phyloP scores from a whole-genome alignment of 1,140 invertebrate species.

The Anastrepha ludens region DNA sequence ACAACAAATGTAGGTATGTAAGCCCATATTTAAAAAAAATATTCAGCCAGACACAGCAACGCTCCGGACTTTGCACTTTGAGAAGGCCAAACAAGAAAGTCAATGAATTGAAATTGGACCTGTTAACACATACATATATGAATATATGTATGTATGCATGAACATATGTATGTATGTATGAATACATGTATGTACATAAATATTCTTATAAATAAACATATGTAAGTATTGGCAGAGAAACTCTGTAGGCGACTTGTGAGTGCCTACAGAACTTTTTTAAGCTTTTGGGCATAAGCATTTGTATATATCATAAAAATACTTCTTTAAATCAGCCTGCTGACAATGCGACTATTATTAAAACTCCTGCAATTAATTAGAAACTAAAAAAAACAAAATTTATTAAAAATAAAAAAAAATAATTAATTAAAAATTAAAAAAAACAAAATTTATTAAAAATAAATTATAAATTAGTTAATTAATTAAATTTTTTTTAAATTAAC shows the following conservation, averaged over 20 bases:
- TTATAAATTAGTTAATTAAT: too few species aligned
- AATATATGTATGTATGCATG: neutral
- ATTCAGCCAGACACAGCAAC: slow-evolving; percentile 15
- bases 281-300: too few species aligned
- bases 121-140: neutral
- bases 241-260: neutral
- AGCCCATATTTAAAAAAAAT: neutral
- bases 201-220: slow-evolving; percentile 37
- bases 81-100: slow-evolving; percentile 28
- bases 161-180: neutral
- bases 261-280: too few species aligned
- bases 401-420: too few species aligned
- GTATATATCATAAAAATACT: too few species aligned
- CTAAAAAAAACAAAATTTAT: too few species aligned
- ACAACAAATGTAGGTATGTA: neutral
- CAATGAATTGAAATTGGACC: slow-evolving; percentile 17
- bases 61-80: slow-evolving; percentile 29
- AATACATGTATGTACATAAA: neutral
- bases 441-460: too few species aligned
- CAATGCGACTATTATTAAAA: too few species aligned
- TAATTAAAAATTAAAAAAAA: too few species aligned
- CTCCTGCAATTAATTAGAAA: too few species aligned
- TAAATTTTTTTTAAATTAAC: too few species aligned
- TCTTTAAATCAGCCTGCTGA: too few species aligned
- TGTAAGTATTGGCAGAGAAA: neutral